Conservation (phyloP, 1,140 invertebrate genomes). For the Brachystomella parvula region DNA sequence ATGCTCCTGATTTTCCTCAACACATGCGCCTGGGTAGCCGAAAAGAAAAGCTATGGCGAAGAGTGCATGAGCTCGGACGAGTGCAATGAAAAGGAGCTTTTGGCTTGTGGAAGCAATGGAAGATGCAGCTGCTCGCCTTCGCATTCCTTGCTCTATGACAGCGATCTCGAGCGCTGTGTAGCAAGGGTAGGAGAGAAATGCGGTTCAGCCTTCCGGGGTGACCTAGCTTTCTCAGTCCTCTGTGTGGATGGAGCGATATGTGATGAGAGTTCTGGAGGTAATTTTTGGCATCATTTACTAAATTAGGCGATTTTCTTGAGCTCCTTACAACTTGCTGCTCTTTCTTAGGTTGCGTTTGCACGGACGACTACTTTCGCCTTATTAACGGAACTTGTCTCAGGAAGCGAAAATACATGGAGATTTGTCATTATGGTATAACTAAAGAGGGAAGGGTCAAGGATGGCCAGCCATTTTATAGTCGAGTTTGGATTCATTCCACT, state of each 20-base stretch:
- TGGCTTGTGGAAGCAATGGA: constrained; percentile 5
- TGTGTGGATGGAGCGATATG: constrained; percentile 24
- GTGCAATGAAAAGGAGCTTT: constrained; percentile 9
- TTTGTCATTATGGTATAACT: no score
- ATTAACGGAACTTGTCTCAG: constrained; percentile 14
- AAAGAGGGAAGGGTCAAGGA: no score
- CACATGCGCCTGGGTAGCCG: neutral
- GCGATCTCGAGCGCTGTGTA: constrained; percentile 13
- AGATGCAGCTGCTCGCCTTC: constrained; percentile 11
- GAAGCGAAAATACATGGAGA: constrained; percentile 15
- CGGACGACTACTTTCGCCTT: constrained; percentile 16
- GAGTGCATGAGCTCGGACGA: neutral
- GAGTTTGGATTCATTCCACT: no score
- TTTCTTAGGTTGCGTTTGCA: constrained; percentile 21
- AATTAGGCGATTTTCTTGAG: no score
- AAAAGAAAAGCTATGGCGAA: constrained; percentile 7
- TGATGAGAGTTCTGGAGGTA: constrained; percentile 18
- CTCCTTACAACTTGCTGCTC: no score
- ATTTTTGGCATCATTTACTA: no score
- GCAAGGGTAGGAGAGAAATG: constrained; percentile 21
- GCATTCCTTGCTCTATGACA: neutral
- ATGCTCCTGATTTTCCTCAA: constrained; percentile 6
- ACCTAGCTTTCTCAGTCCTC: neutral
- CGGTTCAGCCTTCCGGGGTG: neutral
- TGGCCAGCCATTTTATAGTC: no score